Evolutionary conservation across 2,888 invertebrate genomes (phyloP).

Genomic region (Gibbula magus): DNA sequence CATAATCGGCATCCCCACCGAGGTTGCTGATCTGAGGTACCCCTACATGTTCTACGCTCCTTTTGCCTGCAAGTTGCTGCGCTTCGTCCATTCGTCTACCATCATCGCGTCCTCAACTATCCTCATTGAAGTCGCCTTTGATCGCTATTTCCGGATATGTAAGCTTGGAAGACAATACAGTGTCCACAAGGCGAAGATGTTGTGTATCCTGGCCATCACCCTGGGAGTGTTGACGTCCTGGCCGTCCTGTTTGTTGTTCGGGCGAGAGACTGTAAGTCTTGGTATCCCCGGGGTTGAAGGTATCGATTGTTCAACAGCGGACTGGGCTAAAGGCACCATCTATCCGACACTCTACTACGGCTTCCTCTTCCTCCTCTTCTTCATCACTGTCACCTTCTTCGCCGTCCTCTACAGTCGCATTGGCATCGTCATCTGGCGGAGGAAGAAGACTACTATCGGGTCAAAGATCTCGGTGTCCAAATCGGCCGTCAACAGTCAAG

Average conservation of each 20-base stretch:
- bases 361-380: conserved; percentile 63
- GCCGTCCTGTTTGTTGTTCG: conserved; percentile 66
- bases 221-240: conserved; percentile 61
- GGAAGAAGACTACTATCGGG: conserved; percentile 58
- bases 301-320: conserved; percentile 68
- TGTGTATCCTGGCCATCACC: conserved; percentile 57
- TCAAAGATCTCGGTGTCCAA: conserved; percentile 39
- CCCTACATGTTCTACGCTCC: conserved; percentile 67
- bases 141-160: conserved; percentile 65
- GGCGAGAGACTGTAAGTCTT: conserved; percentile 52
- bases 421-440: conserved; percentile 61
- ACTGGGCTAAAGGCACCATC: conserved; percentile 58
- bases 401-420: conserved; percentile 63
- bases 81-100: conserved; percentile 65
- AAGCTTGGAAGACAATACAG: conserved; percentile 63
- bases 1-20: conserved; percentile 67
- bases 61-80: conserved; percentile 64
- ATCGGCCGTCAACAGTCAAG: conserved; percentile 26
- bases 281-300: conserved; percentile 47
- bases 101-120: conserved; percentile 66
- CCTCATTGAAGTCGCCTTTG: conserved; percentile 64
- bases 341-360: conserved; percentile 67
- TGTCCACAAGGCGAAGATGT: conserved; percentile 53
- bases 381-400: conserved; percentile 60
- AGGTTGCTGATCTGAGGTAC: conserved; percentile 65